phyloP scores from a whole-genome alignment of 2,797 vertebrate species.

The Threskiornis aethiopicus region DNA sequence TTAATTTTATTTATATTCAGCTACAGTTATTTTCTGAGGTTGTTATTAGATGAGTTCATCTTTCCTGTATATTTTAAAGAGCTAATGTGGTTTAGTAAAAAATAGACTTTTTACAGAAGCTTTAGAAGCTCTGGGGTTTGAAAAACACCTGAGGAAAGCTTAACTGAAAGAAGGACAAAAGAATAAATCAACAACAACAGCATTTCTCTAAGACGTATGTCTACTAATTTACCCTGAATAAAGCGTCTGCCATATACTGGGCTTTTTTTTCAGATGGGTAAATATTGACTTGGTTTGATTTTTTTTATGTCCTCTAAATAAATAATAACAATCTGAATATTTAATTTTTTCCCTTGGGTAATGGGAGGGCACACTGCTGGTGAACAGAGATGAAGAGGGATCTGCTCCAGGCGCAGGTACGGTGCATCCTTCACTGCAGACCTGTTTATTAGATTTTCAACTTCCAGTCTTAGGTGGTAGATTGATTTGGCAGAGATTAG shows the following conservation, averaged over 20 bases:
- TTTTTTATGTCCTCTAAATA: constrained; percentile 40
- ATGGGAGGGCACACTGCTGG: neutral
- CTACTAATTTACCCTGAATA: constrained; percentile 53
- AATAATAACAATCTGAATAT: constrained; percentile 65
- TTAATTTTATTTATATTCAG: constrained; percentile 63
- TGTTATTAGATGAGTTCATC: constrained; percentile 65
- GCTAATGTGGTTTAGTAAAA: constrained; percentile 32
- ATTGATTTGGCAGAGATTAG: constrained; percentile 55
- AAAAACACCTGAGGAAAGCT: constrained; percentile 59
- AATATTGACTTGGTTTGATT: constrained; percentile 58
- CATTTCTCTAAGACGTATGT: constrained; percentile 40
- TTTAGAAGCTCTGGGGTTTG: constrained; percentile 9
- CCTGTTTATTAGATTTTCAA: constrained; percentile 48
- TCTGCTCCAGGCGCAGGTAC: neutral
- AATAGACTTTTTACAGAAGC: constrained; percentile 21
- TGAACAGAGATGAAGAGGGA: constrained; percentile 22
- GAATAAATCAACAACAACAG: constrained; percentile 54
- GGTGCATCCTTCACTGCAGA: neutral
- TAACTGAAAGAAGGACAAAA: constrained; percentile 55
- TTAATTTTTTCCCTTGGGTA: constrained; percentile 53
- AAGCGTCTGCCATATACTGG: neutral
- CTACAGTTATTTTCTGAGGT: constrained; percentile 31
- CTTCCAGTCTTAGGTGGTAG: constrained; percentile 32
- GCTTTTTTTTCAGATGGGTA: constrained; percentile 48
- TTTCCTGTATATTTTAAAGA: constrained; percentile 59